phyloP scores from a whole-genome alignment of 2,888 invertebrate species.

The Drosophila trichaetosa region DNA sequence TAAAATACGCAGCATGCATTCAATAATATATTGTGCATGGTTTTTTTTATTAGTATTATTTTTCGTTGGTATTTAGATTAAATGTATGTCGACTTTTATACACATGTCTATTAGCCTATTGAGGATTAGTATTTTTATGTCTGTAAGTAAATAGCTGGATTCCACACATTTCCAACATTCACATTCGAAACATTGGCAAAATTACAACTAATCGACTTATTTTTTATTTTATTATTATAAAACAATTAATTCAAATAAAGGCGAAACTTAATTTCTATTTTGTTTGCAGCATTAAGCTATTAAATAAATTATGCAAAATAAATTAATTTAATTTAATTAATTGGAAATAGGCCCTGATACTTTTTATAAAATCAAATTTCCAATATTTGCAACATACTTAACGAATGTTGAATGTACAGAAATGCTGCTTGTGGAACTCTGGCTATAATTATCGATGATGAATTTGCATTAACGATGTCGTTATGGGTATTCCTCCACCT shows the following conservation, averaged over 20 bases:
- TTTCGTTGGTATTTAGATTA: slow-evolving; percentile 16
- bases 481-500: background rate
- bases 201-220: background rate
- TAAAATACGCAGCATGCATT: slow-evolving; percentile 11
- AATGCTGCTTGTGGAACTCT: background rate
- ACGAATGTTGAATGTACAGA: background rate
- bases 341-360: background rate
- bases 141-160: background rate
- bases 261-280: background rate
- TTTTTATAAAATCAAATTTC: background rate
- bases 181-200: background rate
- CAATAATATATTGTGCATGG: slow-evolving; percentile 23
- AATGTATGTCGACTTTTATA: slow-evolving; percentile 8
- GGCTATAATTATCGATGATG: background rate
- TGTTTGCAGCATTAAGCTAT: background rate
- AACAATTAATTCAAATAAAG: background rate
- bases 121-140: slow-evolving; percentile 1
- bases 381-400: background rate
- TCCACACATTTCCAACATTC: background rate
- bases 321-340: background rate
- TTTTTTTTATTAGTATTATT: background rate
- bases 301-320: background rate
- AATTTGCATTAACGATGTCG: background rate
- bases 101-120: slow-evolving; percentile 10
- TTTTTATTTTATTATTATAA: background rate